Base-by-base conservation (phyloP, 2,113 vertebrate species). In the Peromyscus polionotus region DNA sequence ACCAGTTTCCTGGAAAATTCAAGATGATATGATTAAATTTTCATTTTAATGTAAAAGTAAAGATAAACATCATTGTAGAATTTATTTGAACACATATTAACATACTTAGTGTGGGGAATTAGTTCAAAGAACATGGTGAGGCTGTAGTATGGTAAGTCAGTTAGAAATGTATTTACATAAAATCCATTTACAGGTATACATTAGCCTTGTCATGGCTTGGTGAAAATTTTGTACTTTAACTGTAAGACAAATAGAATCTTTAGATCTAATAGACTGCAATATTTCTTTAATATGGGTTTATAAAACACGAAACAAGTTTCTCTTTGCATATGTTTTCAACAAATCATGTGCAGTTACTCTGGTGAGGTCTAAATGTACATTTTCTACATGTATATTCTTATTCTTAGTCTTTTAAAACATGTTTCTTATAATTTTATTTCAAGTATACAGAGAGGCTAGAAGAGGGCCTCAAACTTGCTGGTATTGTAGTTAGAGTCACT, bases 61-160 rank as follows among this genome's bases (percentile, higher is more conserved):
- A 61, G 51, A 39, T 9, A 65, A 73, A 45, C 42, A 36, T 0
- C 54, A n/a, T 39, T 51, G 54, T 36, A 90, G 3, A n/a, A 5
- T 81, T 91, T 63, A 42, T 79, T 59, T 95, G 33, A 31, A 20
- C 4, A 33, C 68, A n/a, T 6, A 54, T 14, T 26, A 59, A 36
- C 7, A 22, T 8, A 8, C 5, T 42, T 20, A 4, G 5, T 33
- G 10, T 59, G 2, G 33, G 20, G 5, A 0, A 13, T 75, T 5
- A 59, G 20, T 33, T 6, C 14, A 48, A 61, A 10, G 3, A 81
- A 59, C 24, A 28, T 1, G 79, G 7, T 3, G 42, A 31, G 6
- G 16, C 2, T 90, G 24, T 9, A 7, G 14, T 12, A 54, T 36
- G 31, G 16, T 19, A 59, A 45, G 3, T 22, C 1, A 45, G 10